Evolutionary conservation across 2,888 invertebrate species (phyloP).

Genomic region (Ochropleura leucogaster): DNA sequence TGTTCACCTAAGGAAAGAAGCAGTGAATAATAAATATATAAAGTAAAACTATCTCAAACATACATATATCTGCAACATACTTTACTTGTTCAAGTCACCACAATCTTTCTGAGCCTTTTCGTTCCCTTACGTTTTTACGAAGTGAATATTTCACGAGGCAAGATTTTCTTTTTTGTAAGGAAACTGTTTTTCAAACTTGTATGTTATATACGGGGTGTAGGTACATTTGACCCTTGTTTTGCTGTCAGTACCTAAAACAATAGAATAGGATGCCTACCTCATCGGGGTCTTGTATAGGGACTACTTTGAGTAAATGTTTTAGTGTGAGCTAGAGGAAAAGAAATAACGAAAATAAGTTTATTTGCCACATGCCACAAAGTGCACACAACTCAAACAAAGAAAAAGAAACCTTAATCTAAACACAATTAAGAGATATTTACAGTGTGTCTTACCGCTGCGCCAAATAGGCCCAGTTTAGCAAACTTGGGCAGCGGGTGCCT

Average conservation of each 20-base stretch:
- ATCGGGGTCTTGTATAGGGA: background rate
- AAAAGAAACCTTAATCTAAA: no score
- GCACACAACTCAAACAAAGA: no score
- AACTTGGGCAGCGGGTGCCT: no score
- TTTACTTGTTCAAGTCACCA: conserved; percentile 42
- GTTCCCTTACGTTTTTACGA: conserved; percentile 56
- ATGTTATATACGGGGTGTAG: conserved; percentile 37
- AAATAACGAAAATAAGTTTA: background rate
- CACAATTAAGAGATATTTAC: no score
- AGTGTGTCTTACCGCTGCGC: no score
- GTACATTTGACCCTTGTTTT: conserved; percentile 33
- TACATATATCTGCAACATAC: conserved; percentile 5
- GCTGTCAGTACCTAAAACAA: conserved; percentile 1
- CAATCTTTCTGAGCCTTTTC: conserved; percentile 57
- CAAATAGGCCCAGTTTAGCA: no score
- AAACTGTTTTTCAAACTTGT: conserved; percentile 55
- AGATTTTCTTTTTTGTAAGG: conserved; percentile 52
- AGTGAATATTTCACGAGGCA: conserved; percentile 62
- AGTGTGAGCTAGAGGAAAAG: background rate
- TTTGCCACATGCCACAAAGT: no score
- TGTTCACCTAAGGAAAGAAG: background rate
- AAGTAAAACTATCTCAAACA: conserved; percentile 46
- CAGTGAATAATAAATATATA: conserved; percentile 49
- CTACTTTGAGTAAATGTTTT: conserved; percentile 1
- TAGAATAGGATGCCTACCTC: background rate